Conservation (phyloP, 2,888 invertebrate species). For the Caenorhabditis japonica region DNA sequence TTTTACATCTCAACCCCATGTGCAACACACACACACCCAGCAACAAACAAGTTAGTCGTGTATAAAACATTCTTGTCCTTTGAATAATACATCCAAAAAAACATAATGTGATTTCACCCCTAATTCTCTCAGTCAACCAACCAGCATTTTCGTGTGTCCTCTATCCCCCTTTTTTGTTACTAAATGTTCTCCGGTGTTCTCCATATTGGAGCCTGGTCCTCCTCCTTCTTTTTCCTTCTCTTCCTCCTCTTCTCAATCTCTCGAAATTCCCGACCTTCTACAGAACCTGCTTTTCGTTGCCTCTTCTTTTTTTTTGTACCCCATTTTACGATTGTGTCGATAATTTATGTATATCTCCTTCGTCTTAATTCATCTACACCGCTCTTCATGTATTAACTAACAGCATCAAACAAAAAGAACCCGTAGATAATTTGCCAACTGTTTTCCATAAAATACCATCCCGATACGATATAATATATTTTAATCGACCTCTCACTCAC, state of each 20-base stretch:
- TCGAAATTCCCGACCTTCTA: slow-evolving; percentile 11
- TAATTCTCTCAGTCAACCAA: slow-evolving; percentile 33
- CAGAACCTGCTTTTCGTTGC: not conserved
- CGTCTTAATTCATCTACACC: not conserved
- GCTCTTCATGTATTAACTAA: too few relatives aligned
- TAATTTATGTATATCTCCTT: slow-evolving; percentile 32
- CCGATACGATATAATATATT: slow-evolving; percentile 4
- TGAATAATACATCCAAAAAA: not conserved
- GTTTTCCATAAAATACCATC: slow-evolving; percentile 21
- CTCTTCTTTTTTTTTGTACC: slow-evolving; percentile 23
- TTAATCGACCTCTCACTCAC: not conserved
- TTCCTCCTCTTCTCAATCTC: slow-evolving; percentile 8
- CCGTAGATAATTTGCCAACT: not conserved
- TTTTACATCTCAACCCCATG: slow-evolving; percentile 17
- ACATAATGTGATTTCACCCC: slow-evolving; percentile 41
- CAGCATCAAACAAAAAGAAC: too few relatives aligned
- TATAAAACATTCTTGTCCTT: slow-evolving; percentile 41
- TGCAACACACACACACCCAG: slow-evolving; percentile 35
- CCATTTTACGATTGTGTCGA: slow-evolving; percentile 29
- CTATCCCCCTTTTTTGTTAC: slow-evolving; percentile 8
- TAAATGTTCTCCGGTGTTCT: slow-evolving; percentile 33
- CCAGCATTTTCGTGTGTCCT: slow-evolving; percentile 33
- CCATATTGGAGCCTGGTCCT: slow-evolving; percentile 30
- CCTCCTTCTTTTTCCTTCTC: slow-evolving; percentile 5
- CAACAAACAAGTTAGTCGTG: slow-evolving; percentile 34